Evolutionary conservation across 2,888 invertebrate genomes (phyloP).

Genomic region (Drosophila lutescens): DNA sequence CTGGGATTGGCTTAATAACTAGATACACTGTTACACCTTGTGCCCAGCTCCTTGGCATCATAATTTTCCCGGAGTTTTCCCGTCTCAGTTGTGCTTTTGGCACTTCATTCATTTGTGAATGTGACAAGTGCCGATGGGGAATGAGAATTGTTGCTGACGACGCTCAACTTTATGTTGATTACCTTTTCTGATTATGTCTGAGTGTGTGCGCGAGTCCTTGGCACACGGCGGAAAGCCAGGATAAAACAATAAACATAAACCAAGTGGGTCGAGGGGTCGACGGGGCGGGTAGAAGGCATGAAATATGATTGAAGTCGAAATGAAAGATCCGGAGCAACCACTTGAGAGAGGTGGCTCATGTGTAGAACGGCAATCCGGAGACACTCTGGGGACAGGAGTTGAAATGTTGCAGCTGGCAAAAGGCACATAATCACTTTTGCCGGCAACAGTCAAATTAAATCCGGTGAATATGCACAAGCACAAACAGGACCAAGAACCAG

Average conservation of each 20-base stretch:
- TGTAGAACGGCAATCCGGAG: conserved; percentile 50
- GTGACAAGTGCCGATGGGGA: conserved; percentile 62
- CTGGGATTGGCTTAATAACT: neutral
- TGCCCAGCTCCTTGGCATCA: conserved; percentile 33
- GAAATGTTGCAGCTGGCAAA: conserved; percentile 51
- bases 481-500: conserved; percentile 25
- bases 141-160: conserved; percentile 68
- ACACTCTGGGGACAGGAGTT: conserved; percentile 49
- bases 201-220: conserved; percentile 51
- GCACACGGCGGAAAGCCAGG: conserved; percentile 73
- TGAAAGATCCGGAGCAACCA: conserved; percentile 54
- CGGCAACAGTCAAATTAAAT: conserved; percentile 68
- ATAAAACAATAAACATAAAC: conserved; percentile 79
- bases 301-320: conserved; percentile 79
- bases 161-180: conserved; percentile 80
- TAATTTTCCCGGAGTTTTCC: conserved; percentile 32
- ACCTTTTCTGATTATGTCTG: conserved; percentile 81
- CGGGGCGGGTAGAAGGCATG: conserved; percentile 39
- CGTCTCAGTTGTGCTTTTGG: conserved; percentile 76
- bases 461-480: conserved; percentile 73
- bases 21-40: conserved; percentile 9
- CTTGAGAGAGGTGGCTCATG: conserved; percentile 61
- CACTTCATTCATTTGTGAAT: conserved; percentile 78
- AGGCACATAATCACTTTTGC: conserved; percentile 76
- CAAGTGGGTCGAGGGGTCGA: conserved; percentile 50